Conservation (phyloP, 2,888 invertebrate species). For the Diaprepes abbreviatus region DNA sequence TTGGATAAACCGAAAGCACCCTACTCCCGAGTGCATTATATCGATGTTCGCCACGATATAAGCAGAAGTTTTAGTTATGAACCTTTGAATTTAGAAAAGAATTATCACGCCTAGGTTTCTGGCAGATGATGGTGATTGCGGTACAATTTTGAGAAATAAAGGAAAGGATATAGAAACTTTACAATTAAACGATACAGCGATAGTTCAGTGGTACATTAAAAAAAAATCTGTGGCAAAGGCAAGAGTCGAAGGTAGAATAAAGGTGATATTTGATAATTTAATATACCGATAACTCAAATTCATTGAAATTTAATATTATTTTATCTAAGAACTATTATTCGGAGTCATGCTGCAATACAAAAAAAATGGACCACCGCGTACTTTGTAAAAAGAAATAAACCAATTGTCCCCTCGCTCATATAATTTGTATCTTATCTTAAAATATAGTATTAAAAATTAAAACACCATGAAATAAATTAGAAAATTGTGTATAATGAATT, state of each 20-base stretch:
- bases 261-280: too few relatives aligned
- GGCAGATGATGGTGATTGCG: background rate
- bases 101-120: background rate
- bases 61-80: background rate
- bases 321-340: too few relatives aligned
- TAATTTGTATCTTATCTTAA: too few relatives aligned
- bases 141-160: background rate
- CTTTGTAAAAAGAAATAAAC: too few relatives aligned
- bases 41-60: background rate
- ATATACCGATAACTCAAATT: too few relatives aligned
- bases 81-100: background rate
- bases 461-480: too few relatives aligned
- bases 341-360: too few relatives aligned
- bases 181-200: background rate
- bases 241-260: background rate
- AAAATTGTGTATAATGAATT: too few relatives aligned
- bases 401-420: too few relatives aligned
- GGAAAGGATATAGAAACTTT: background rate
- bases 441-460: too few relatives aligned
- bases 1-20: background rate
- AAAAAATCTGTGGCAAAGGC: background rate
- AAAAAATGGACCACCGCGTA: too few relatives aligned
- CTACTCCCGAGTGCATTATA: background rate
- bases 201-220: background rate
- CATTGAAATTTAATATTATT: too few relatives aligned